Evolutionary conservation across 2,113 vertebrate genomes (phyloP).

Genomic region (Cyprinodon brontotheroides): DNA sequence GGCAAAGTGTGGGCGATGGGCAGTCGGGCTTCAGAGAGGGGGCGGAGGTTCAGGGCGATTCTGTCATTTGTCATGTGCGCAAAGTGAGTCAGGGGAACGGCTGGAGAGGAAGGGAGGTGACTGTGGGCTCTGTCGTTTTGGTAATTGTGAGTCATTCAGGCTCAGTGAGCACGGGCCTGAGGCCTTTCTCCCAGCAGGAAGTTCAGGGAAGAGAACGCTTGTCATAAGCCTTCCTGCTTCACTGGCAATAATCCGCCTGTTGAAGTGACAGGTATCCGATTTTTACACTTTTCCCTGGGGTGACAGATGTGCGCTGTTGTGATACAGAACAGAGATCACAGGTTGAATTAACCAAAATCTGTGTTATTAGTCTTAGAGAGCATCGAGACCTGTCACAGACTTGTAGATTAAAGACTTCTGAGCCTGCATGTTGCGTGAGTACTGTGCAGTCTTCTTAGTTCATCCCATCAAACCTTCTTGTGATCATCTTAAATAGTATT

Average conservation of each 20-base stretch:
- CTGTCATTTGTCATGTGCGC: constrained; percentile 67
- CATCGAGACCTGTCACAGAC: constrained; percentile 21
- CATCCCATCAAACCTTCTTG: background rate
- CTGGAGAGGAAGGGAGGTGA: constrained; percentile 61
- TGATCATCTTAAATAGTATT: background rate
- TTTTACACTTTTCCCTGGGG: constrained; percentile 50
- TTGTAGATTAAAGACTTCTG: background rate
- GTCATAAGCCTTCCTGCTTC: constrained; percentile 60
- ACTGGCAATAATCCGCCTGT: constrained; percentile 70
- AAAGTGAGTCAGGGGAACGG: constrained; percentile 73
- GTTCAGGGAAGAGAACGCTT: constrained; percentile 20
- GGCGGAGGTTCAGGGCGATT: constrained; percentile 59
- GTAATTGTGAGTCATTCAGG: constrained; percentile 80
- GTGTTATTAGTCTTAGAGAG: constrained; percentile 1
- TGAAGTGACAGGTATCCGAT: constrained; percentile 72
- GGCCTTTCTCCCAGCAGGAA: constrained; percentile 63
- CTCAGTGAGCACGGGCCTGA: constrained; percentile 66
- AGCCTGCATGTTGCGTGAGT: background rate
- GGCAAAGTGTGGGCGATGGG: constrained; percentile 64
- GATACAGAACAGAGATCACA: constrained; percentile 27
- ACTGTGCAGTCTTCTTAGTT: no score
- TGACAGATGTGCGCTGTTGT: constrained; percentile 19
- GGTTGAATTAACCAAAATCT: constrained; percentile 42
- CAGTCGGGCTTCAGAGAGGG: constrained; percentile 53
- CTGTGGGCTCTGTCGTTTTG: constrained; percentile 58